Conservation (phyloP, 1,140 invertebrate genomes). For the Wasmannia auropunctata region DNA sequence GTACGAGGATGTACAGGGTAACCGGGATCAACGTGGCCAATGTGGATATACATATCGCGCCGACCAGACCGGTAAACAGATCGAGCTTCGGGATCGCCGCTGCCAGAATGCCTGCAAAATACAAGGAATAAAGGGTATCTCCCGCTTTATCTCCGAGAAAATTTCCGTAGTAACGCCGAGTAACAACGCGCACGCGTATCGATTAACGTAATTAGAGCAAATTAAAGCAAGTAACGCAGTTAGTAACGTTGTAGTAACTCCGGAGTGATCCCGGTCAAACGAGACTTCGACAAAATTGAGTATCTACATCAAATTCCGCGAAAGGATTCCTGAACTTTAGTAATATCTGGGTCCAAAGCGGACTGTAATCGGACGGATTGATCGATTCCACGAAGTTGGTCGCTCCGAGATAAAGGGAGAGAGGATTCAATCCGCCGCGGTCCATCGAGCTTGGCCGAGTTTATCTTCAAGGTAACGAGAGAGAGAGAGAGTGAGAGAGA, state of each 20-base stretch:
- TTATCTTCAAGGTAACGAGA: conserved; percentile 58
- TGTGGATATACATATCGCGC: conserved; percentile 69
- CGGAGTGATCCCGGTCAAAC: conserved; percentile 23
- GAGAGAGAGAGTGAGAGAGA: too few species aligned
- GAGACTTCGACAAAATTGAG: conserved; percentile 59
- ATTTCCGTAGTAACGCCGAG: neutral
- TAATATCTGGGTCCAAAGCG: conserved; percentile 64
- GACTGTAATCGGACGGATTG: conserved; percentile 65
- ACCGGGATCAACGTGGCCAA: conserved; percentile 74
- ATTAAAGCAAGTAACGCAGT: conserved; percentile 14
- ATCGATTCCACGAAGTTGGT: conserved; percentile 63
- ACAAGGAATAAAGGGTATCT: too few species aligned
- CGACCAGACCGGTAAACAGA: conserved; percentile 72
- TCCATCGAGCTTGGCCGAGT: conserved; percentile 51
- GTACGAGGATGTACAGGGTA: conserved; percentile 72
- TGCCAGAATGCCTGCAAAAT: conserved; percentile 69
- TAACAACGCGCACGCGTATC: neutral
- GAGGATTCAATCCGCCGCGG: conserved; percentile 39
- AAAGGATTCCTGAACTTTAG: conserved; percentile 68
- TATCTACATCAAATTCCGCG: conserved; percentile 62
- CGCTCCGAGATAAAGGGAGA: conserved; percentile 17
- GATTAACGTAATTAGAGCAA: conserved; percentile 21
- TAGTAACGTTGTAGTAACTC: neutral
- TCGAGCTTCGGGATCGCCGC: conserved; percentile 72
- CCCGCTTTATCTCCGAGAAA: neutral